phyloP scores from a whole-genome alignment of 2,888 invertebrate species.

The Resseliella maxima region DNA sequence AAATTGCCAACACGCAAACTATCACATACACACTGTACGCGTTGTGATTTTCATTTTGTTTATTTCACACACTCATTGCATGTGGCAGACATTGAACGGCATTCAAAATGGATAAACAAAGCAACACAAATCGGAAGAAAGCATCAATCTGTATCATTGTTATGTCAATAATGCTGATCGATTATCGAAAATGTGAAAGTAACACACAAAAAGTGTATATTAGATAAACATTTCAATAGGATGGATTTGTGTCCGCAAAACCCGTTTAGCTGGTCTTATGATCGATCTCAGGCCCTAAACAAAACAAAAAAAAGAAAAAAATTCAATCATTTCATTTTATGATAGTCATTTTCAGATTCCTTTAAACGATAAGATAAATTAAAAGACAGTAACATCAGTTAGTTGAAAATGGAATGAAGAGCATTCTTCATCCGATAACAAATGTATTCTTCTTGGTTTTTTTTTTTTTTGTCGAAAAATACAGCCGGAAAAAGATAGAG shows the following conservation, averaged over 20 bases:
- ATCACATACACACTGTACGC: not conserved
- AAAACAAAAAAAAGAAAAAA: not conserved
- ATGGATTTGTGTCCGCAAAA: constrained; percentile 55
- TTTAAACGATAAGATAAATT: constrained; percentile 38
- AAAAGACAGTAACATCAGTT: not conserved
- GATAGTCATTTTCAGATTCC: not conserved
- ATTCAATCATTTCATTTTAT: constrained; percentile 2
- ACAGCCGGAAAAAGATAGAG: constrained; percentile 41
- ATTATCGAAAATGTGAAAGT: not conserved
- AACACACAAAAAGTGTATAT: not conserved
- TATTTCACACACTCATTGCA: not conserved
- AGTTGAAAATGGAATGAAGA: not conserved
- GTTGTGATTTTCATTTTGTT: too few species aligned
- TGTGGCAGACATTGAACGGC: not conserved
- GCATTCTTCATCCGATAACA: not conserved
- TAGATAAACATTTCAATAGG: constrained; percentile 8
- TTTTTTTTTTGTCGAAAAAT: not conserved
- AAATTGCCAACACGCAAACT: constrained; percentile 16
- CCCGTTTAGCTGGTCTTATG: constrained; percentile 12
- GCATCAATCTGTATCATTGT: not conserved
- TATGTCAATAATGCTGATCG: not conserved
- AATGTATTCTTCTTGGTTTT: not conserved
- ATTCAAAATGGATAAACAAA: not conserved
- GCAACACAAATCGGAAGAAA: not conserved
- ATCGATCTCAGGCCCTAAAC: not conserved